Percentiles rank a stretch among this genome's conserved stretches.
These are phyloP conservation scores for Valencia hispanica DNA, from an alignment of 2,797 vertebrate species.

Conservation along the genomic window DNA sequence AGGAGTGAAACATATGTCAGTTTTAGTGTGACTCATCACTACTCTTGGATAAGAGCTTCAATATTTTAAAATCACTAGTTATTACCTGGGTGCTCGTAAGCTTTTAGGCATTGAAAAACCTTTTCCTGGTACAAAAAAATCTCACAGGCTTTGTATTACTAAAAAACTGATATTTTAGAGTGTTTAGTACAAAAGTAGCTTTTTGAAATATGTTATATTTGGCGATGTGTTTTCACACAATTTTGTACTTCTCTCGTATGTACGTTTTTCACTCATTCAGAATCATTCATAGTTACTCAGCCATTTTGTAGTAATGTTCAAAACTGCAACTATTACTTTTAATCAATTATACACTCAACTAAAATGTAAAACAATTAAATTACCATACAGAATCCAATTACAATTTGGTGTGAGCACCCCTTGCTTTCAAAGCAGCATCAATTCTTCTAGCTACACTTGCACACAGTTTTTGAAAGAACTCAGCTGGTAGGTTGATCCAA, in stretches of 20 bases:
- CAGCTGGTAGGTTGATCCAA: too few species aligned
- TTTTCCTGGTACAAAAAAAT: background rate
- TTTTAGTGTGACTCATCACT: background rate
- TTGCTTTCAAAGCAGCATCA: too few species aligned
- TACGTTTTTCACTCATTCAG: background rate
- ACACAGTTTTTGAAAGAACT: too few species aligned
- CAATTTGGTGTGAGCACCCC: too few species aligned
- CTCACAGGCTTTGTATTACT: background rate
- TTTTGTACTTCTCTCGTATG: background rate
- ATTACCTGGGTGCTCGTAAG: background rate
- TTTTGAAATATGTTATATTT: background rate
- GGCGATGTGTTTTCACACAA: background rate
- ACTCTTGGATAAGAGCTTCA: background rate
- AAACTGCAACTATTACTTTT: background rate
- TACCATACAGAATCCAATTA: too few species aligned
- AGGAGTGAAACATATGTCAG: conserved; percentile 2
- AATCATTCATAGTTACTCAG: background rate
- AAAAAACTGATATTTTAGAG: background rate
- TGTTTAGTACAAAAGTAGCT: background rate
- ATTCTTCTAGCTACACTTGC: too few species aligned
- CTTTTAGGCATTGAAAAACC: background rate
- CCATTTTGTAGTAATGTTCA: background rate
- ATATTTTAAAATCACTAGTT: background rate
- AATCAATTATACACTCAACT: background rate
- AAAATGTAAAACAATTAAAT: too few species aligned